Evolutionary conservation across 2,888 invertebrate species (phyloP).

Genomic region (Aspidapion aeneum): DNA sequence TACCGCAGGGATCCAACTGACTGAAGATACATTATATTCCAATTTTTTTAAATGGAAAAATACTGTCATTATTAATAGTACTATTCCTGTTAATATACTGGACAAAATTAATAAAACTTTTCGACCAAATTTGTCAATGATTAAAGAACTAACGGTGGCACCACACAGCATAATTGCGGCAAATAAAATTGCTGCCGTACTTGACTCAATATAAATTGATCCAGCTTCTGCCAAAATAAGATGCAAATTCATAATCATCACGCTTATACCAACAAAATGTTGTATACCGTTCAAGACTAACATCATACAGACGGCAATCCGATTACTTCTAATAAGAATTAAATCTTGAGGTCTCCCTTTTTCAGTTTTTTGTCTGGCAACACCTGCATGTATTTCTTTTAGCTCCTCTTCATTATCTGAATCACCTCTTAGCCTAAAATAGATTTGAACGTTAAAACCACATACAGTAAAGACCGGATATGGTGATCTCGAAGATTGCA

Average conservation of each 20-base stretch:
- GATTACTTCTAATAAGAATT: conserved; percentile 39
- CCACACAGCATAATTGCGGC: conserved; percentile 42
- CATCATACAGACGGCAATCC: conserved; percentile 43
- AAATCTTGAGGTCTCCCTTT: conserved; percentile 41
- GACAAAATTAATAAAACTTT: conserved; percentile 40
- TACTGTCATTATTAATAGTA: conserved; percentile 38
- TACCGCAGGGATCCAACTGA: conserved; percentile 43
- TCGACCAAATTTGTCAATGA: conserved; percentile 43
- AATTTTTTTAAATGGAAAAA: conserved; percentile 40
- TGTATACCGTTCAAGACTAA: conserved; percentile 42
- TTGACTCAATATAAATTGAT: conserved; percentile 35
- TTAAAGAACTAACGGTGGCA: conserved; percentile 35
- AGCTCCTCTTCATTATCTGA: conserved; percentile 39
- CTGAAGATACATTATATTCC: conserved; percentile 32
- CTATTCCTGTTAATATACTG: conserved; percentile 39
- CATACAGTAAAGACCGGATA: too few relatives aligned
- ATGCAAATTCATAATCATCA: conserved; percentile 46
- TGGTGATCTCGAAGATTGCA: too few relatives aligned
- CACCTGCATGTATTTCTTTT: conserved; percentile 38
- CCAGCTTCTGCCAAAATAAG: conserved; percentile 41
- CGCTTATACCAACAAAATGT: conserved; percentile 44
- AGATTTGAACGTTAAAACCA: too few relatives aligned
- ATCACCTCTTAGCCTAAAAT: conserved; percentile 30
- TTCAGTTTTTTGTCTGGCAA: conserved; percentile 40
- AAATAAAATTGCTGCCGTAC: conserved; percentile 42